A percentile compares a stretch with the other conserved stretches of the same genome.
phyloP scores from a whole-genome alignment of 2,113 vertebrate species.

The Calidris pugnax region DNA sequence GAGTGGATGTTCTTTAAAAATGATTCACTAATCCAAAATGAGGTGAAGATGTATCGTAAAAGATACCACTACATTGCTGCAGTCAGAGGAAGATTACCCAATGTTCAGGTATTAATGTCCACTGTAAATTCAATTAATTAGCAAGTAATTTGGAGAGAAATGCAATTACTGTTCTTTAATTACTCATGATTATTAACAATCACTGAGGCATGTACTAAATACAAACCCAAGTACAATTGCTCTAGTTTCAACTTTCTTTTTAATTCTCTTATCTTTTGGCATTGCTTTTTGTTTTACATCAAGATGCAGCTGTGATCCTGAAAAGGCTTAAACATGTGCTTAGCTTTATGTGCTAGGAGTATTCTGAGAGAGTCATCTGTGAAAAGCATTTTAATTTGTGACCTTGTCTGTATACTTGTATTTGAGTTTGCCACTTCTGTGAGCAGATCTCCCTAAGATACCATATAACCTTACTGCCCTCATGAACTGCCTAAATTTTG shows the following conservation, averaged over 20 bases:
- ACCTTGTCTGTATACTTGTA: neutral
- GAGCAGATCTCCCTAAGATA: neutral
- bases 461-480: neutral
- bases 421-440: neutral
- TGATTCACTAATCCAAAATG: neutral
- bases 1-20: neutral
- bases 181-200: neutral
- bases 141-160: slow-evolving; percentile 4
- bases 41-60: neutral
- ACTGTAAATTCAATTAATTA: slow-evolving; percentile 42
- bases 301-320: neutral
- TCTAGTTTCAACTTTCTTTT: neutral
- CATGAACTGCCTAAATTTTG: neutral
- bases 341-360: neutral
- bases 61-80: neutral
- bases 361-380: neutral
- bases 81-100: neutral
- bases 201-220: neutral
- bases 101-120: neutral
- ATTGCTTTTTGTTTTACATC: neutral
- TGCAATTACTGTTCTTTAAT: neutral
- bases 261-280: neutral
- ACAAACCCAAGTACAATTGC: neutral
- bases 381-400: neutral
- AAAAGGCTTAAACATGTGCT: neutral